Percentiles rank a stretch among this genome's conserved stretches.
phyloP scores from a whole-genome alignment of 1,140 invertebrate genomes.

The Zaprionus nigranus region DNA sequence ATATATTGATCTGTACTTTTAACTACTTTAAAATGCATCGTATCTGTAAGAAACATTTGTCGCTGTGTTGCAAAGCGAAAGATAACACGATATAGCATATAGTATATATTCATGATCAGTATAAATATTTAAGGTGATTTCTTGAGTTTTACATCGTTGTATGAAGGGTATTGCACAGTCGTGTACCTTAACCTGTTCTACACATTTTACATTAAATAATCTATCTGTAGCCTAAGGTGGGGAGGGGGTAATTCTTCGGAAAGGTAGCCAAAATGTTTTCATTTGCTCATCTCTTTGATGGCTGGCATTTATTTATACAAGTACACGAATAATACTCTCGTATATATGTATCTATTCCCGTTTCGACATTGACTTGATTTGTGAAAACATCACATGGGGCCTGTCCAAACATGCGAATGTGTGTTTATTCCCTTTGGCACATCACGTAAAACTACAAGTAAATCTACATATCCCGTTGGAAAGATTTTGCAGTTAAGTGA shows the following conservation, averaged over 20 bases:
- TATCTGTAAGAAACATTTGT: conserved; percentile 47
- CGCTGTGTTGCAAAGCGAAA: not conserved
- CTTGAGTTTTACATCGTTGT: not conserved
- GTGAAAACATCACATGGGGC: conserved; percentile 41
- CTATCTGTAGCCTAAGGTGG: not conserved
- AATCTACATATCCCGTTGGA: conserved; percentile 9
- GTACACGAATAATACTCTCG: conserved; percentile 5
- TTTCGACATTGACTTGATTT: conserved; percentile 39
- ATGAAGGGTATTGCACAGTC: not conserved
- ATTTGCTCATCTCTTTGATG: conserved; percentile 11
- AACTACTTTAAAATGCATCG: not conserved
- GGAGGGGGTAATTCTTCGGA: not conserved
- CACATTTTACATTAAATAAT: conserved; percentile 51
- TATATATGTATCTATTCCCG: conserved; percentile 15
- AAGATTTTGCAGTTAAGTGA: conserved; percentile 15
- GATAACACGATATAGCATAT: not conserved
- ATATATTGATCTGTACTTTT: conserved; percentile 22
- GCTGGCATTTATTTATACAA: conserved; percentile 11
- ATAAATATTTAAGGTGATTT: not conserved
- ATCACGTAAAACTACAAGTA: conserved; percentile 19
- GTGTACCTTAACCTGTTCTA: too few species aligned
- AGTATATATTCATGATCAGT: not conserved
- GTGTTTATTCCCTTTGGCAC: conserved; percentile 35
- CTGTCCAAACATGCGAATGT: conserved; percentile 16
- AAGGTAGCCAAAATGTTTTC: conserved; percentile 7